Percentiles rank a stretch among this genome's conserved stretches.
Evolutionary conservation across 1,140 invertebrate species (phyloP).

Genomic region (Platyscapa corneri): DNA sequence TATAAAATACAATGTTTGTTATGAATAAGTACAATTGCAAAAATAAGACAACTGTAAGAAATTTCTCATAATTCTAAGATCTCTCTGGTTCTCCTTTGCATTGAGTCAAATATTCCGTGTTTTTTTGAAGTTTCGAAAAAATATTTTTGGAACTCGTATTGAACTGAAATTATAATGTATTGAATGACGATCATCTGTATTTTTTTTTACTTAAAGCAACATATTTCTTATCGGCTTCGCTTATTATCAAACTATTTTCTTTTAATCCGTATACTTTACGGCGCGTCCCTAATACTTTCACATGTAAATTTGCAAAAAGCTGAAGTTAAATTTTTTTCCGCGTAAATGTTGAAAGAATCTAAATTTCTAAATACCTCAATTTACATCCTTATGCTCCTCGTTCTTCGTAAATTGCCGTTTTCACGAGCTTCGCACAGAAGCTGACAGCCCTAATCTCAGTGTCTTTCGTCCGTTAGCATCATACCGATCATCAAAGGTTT

Average conservation of each 20-base stretch:
- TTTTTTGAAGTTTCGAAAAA: no score
- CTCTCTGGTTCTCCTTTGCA: no score
- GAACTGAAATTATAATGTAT: no score
- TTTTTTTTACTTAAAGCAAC: background rate
- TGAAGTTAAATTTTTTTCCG: background rate
- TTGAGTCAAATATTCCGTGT: no score
- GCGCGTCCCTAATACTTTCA: background rate
- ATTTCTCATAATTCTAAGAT: no score
- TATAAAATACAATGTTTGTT: no score
- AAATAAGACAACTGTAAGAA: no score
- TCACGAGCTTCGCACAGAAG: background rate
- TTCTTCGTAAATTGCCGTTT: background rate
- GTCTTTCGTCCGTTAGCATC: background rate
- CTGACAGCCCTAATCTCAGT: background rate
- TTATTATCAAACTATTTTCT: background rate
- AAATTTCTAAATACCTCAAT: conserved; percentile 16
- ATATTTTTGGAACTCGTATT: no score
- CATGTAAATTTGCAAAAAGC: background rate
- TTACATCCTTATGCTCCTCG: background rate
- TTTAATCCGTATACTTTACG: background rate
- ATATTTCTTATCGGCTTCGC: background rate
- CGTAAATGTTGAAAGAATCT: background rate
- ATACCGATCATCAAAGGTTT: background rate
- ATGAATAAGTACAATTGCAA: no score
- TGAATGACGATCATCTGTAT: no score